phyloP scores from a whole-genome alignment of 2,888 invertebrate species.

The Lepidochrysops patricia region DNA sequence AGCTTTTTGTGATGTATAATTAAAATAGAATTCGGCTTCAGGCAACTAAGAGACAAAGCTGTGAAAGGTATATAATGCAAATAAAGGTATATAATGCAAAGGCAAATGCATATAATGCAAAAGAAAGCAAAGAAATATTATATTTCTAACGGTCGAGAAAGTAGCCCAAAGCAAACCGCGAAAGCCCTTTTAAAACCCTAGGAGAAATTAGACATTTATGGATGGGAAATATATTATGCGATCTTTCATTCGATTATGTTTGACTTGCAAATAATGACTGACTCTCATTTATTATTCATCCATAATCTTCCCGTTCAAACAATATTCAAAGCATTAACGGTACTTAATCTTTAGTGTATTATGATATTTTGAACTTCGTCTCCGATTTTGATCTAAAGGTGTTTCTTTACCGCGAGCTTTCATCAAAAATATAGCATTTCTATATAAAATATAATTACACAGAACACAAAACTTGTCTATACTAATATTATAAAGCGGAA shows the following conservation, averaged over 20 bases:
- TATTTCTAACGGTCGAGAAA: not conserved
- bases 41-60: too few species aligned
- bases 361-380: not conserved
- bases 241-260: conserved; percentile 8
- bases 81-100: too few species aligned
- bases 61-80: too few species aligned
- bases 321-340: not conserved
- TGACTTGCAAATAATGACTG: conserved; percentile 9
- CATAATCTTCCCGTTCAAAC: not conserved
- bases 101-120: too few species aligned
- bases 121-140: not conserved
- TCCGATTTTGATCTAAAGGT: not conserved
- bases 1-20: too few species aligned
- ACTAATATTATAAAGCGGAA: too few species aligned
- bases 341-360: not conserved
- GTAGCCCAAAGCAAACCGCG: not conserved
- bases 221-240: not conserved
- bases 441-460: too few species aligned
- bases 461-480: too few species aligned
- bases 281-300: conserved; percentile 7
- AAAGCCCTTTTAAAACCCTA: conserved; percentile 2
- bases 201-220: conserved; percentile 6
- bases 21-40: too few species aligned
- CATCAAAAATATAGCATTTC: too few species aligned
- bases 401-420: too few species aligned